Conservation (phyloP, 2,113 vertebrate genomes). For the Pseudorhombus dupliciocellatus region DNA sequence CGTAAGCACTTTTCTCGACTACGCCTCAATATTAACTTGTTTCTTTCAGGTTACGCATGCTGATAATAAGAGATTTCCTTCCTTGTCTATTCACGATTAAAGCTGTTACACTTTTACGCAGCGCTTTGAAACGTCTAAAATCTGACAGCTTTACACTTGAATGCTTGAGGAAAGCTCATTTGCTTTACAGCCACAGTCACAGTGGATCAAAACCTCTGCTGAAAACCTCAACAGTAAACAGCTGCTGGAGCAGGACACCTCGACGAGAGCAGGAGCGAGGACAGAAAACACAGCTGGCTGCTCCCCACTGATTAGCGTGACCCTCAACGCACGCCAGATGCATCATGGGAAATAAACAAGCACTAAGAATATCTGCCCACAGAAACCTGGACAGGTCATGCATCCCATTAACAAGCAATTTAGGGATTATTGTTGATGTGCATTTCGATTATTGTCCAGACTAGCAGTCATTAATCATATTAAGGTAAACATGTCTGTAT, state of each 20-base stretch:
- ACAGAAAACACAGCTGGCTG: constrained; percentile 29
- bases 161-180: constrained; percentile 23
- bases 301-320: constrained; percentile 51
- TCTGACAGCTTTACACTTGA: constrained; percentile 13
- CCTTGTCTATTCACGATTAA: constrained; percentile 17
- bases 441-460: constrained; percentile 15
- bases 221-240: too few species aligned
- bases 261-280: constrained; percentile 30
- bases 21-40: neutral
- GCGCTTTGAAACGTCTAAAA: constrained; percentile 1
- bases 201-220: constrained; percentile 5
- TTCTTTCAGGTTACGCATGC: neutral
- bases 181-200: constrained; percentile 28
- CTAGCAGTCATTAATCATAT: neutral
- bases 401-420: constrained; percentile 18
- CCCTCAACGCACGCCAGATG: constrained; percentile 22
- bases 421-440: constrained; percentile 16
- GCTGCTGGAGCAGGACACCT: too few species aligned
- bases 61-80: constrained; percentile 11
- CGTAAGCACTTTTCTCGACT: neutral
- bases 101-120: constrained; percentile 6
- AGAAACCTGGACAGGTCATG: constrained; percentile 2
- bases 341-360: constrained; percentile 41
- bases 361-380: constrained; percentile 7
- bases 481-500: too few species aligned